Conservation (phyloP, 2,888 invertebrate species). For the Meta bourneti region DNA sequence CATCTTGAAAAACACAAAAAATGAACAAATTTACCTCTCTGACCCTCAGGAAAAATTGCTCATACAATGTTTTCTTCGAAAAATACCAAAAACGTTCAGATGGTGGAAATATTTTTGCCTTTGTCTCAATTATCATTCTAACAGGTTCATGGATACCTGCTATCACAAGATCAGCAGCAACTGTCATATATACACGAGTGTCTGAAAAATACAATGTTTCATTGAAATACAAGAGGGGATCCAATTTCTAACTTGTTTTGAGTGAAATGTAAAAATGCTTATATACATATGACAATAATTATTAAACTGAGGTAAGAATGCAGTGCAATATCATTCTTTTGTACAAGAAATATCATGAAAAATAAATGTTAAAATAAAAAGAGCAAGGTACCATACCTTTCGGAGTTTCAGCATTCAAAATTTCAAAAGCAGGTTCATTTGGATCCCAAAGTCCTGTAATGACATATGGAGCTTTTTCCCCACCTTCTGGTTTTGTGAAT, state of each 20-base stretch:
- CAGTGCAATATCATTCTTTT: neutral
- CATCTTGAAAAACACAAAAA: neutral
- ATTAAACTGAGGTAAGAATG: neutral
- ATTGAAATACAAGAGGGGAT: neutral
- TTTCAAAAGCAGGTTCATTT: slow-evolving; percentile 90
- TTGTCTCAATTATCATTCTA: slow-evolving; percentile 94
- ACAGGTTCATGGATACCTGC: slow-evolving; percentile 94
- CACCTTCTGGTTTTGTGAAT: slow-evolving; percentile 61
- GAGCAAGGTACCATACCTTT: slow-evolving; percentile 84
- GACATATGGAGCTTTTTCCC: slow-evolving; percentile 77
- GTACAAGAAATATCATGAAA: slow-evolving; percentile 76
- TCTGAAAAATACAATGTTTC: slow-evolving; percentile 79
- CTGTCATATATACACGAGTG: slow-evolving; percentile 90
- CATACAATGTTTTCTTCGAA: slow-evolving; percentile 89
- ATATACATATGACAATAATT: neutral
- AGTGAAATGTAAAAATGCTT: neutral
- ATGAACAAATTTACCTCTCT: slow-evolving; percentile 86
- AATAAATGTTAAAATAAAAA: slow-evolving; percentile 5
- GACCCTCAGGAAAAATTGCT: slow-evolving; percentile 93
- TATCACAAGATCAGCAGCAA: slow-evolving; percentile 97
- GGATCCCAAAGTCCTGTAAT: slow-evolving; percentile 93
- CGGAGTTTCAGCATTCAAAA: slow-evolving; percentile 89
- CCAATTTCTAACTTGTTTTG: too few relatives aligned
- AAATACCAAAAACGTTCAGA: slow-evolving; percentile 97
- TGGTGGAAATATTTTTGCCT: slow-evolving; percentile 93